phyloP scores from a whole-genome alignment of 2,888 invertebrate genomes.

The Anodontia alba region DNA sequence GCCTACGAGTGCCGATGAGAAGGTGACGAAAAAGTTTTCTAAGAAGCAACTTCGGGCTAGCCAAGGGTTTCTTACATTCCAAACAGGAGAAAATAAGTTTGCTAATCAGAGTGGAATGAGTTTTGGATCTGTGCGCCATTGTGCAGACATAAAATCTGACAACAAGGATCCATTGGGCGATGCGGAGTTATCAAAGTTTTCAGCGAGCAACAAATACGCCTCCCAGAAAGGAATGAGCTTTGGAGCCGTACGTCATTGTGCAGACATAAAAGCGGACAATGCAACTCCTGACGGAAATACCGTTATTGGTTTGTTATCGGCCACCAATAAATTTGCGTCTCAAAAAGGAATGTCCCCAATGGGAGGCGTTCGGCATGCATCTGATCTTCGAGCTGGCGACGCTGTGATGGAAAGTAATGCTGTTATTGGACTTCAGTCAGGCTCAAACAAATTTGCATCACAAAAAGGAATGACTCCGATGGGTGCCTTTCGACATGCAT shows the following conservation, averaged over 20 bases:
- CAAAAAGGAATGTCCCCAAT: slow-evolving; percentile 61
- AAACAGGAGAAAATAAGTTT: slow-evolving; percentile 77
- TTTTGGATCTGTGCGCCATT: slow-evolving; percentile 75
- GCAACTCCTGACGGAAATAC: slow-evolving; percentile 43
- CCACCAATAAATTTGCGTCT: slow-evolving; percentile 57
- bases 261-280: slow-evolving; percentile 54
- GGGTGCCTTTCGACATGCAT: slow-evolving; percentile 40
- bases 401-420: slow-evolving; percentile 47
- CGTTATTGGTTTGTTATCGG: slow-evolving; percentile 44
- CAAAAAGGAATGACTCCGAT: slow-evolving; percentile 46
- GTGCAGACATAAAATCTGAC: slow-evolving; percentile 64
- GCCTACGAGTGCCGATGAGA: slow-evolving; percentile 50
- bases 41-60: slow-evolving; percentile 81
- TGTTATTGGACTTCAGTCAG: slow-evolving; percentile 35
- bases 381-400: slow-evolving; percentile 53
- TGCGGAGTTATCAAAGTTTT: slow-evolving; percentile 62
- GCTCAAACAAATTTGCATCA: slow-evolving; percentile 37
- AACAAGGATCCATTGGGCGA: slow-evolving; percentile 56
- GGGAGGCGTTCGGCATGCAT: slow-evolving; percentile 56
- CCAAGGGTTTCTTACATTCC: slow-evolving; percentile 77
- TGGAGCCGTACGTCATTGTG: slow-evolving; percentile 54
- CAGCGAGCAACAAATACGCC: slow-evolving; percentile 56
- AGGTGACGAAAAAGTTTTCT: slow-evolving; percentile 74
- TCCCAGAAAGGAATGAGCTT: slow-evolving; percentile 66
- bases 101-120: slow-evolving; percentile 78